A percentile compares a stretch with the other conserved stretches of the same genome.
phyloP scores from a whole-genome alignment of 2,888 invertebrate species.

The Nyleta sp. region DNA sequence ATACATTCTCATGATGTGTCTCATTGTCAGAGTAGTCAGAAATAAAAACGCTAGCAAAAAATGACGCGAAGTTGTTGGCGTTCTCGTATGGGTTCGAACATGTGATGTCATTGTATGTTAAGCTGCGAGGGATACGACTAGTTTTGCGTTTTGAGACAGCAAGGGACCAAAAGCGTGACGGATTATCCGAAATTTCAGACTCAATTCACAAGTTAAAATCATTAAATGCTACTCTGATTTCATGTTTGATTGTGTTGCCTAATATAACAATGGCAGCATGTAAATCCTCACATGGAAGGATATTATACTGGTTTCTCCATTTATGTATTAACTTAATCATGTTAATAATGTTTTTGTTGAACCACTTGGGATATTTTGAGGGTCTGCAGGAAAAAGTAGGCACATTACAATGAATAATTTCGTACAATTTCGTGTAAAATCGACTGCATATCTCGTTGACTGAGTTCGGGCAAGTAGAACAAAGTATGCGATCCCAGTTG shows the following conservation, averaged over 20 bases:
- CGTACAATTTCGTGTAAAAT: neutral
- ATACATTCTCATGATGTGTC: no score
- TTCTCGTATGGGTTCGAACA: neutral
- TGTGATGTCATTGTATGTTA: neutral
- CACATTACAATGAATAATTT: neutral
- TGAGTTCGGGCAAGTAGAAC: no score
- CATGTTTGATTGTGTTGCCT: no score
- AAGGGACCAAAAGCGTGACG: no score
- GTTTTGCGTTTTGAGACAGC: neutral
- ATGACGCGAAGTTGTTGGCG: neutral
- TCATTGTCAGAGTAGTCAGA: no score
- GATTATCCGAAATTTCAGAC: no score
- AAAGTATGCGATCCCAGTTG: neutral
- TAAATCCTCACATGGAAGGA: no score
- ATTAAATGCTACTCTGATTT: no score
- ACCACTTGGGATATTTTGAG: neutral
- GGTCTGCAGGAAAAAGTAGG: neutral
- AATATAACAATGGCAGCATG: no score
- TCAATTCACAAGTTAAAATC: no score
- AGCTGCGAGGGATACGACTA: neutral
- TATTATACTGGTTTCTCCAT: neutral
- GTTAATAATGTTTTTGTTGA: neutral
- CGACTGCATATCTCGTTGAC: neutral
- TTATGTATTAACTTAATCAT: neutral
- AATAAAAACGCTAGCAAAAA: neutral